These are phyloP conservation scores for Sthenelais limicola DNA, from an alignment of 2,888 invertebrate genomes.

Conservation along the genomic window DNA sequence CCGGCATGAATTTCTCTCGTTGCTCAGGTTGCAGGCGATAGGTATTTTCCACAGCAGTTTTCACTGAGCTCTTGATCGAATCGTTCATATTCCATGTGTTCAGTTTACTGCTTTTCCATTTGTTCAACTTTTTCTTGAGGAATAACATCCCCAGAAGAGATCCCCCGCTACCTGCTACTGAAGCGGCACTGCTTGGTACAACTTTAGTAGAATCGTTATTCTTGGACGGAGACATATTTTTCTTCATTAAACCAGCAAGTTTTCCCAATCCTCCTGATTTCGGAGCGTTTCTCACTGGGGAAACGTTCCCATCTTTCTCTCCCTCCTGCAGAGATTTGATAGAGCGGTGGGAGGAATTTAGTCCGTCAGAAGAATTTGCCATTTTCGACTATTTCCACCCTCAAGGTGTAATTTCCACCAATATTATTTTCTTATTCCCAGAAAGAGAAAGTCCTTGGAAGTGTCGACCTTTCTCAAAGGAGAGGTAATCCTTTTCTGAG, in stretches of 20 bases:
- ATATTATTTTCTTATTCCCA: too few relatives aligned
- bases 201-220: not conserved
- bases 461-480: too few relatives aligned
- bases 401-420: too few relatives aligned
- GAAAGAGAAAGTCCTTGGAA: too few relatives aligned
- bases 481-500: too few relatives aligned
- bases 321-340: too few relatives aligned
- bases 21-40: slow-evolving; percentile 18
- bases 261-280: not conserved
- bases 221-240: not conserved
- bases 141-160: not conserved
- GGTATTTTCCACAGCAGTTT: slow-evolving; percentile 21
- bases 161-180: not conserved
- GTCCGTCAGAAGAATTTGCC: too few relatives aligned
- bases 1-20: slow-evolving; percentile 1
- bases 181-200: not conserved
- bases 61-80: slow-evolving; percentile 23
- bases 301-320: too few relatives aligned
- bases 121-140: slow-evolving; percentile 20
- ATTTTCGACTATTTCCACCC: too few relatives aligned
- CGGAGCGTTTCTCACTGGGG: too few relatives aligned
- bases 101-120: slow-evolving; percentile 21
- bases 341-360: too few relatives aligned
- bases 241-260: slow-evolving; percentile 14
- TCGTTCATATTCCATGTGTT: slow-evolving; percentile 35